Evolutionary conservation across 1,140 invertebrate genomes (phyloP).

Genomic region (Ceratoteleas bidentatus): DNA sequence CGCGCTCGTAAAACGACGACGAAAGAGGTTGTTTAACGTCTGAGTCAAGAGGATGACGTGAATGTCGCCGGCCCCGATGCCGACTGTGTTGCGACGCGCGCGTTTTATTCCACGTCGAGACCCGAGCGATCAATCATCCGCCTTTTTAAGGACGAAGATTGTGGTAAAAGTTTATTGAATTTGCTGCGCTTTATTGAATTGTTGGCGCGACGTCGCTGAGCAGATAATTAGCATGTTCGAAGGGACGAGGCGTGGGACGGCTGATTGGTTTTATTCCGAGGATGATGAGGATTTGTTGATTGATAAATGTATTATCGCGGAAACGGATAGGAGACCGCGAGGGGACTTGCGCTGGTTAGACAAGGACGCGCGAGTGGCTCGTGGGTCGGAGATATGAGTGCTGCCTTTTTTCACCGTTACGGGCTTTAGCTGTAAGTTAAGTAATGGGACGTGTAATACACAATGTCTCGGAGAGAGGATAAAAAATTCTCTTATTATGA

Average conservation of each 20-base stretch:
- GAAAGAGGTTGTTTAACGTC: conserved; percentile 60
- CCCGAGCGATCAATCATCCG: conserved; percentile 61
- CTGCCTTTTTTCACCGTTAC: conserved; percentile 16
- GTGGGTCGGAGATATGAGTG: conserved; percentile 29
- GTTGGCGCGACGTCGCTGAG: conserved; percentile 27
- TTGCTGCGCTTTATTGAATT: conserved; percentile 59
- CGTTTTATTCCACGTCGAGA: conserved; percentile 51
- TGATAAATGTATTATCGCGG: conserved; percentile 49
- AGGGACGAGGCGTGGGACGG: conserved; percentile 17
- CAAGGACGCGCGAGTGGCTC: not conserved
- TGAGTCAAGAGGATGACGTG: conserved; percentile 44
- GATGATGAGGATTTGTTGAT: conserved; percentile 36
- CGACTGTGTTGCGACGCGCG: conserved; percentile 36
- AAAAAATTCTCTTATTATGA: conserved; percentile 36
- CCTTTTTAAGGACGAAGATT: conserved; percentile 40
- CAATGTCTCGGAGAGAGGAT: conserved; percentile 14
- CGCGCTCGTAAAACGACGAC: conserved; percentile 49
- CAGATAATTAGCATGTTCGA: conserved; percentile 49
- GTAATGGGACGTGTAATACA: conserved; percentile 24
- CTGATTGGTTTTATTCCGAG: conserved; percentile 41
- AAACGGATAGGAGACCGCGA: conserved; percentile 24
- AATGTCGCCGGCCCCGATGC: conserved; percentile 49
- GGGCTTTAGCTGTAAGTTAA: conserved; percentile 19
- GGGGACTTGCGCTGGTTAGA: not conserved
- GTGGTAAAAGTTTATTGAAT: conserved; percentile 54